Percentiles rank a stretch among this genome's conserved stretches.
These are phyloP conservation scores for Empidonax alnorum DNA, from an alignment of 2,113 vertebrate genomes.

Conservation along the genomic window DNA sequence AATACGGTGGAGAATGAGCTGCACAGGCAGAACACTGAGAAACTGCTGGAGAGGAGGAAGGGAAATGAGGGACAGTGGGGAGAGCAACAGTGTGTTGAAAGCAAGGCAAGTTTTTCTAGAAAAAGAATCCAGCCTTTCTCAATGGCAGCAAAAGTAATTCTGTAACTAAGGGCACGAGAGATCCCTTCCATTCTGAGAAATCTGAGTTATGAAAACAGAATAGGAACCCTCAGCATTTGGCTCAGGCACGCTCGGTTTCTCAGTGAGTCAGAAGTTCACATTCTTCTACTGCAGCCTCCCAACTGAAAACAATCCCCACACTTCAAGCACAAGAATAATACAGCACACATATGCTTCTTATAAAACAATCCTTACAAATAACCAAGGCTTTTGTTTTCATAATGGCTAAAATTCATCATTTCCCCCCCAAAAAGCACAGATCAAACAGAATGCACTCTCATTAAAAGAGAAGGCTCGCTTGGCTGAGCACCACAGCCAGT, in stretches of 20 bases:
- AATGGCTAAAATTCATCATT: slow-evolving; percentile 63
- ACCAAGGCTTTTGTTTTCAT: slow-evolving; percentile 47
- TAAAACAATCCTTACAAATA: slow-evolving; percentile 53
- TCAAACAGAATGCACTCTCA: slow-evolving; percentile 40
- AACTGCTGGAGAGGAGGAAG: not conserved
- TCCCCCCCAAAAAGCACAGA: not conserved
- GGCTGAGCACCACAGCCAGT: not conserved
- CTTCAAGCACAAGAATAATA: slow-evolving; percentile 59
- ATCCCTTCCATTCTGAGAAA: slow-evolving; percentile 46
- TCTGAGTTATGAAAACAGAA: slow-evolving; percentile 42
- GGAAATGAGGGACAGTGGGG: not conserved
- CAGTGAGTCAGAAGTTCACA: slow-evolving; percentile 64
- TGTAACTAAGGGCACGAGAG: not conserved
- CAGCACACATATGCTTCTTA: slow-evolving; percentile 61
- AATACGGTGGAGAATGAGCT: not conserved
- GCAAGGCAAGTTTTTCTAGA: not conserved
- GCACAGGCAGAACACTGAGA: not conserved
- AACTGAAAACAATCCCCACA: slow-evolving; percentile 56
- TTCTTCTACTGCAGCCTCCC: slow-evolving; percentile 50
- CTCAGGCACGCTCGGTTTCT: not conserved
- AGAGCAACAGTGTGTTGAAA: not conserved
- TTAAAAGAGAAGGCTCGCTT: not conserved
- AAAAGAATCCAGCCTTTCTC: not conserved
- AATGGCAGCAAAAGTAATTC: slow-evolving; percentile 31
- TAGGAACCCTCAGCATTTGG: slow-evolving; percentile 29